These are phyloP conservation scores for Musca vetustissima DNA, from an alignment of 1,140 invertebrate species.

Conservation along the genomic window DNA sequence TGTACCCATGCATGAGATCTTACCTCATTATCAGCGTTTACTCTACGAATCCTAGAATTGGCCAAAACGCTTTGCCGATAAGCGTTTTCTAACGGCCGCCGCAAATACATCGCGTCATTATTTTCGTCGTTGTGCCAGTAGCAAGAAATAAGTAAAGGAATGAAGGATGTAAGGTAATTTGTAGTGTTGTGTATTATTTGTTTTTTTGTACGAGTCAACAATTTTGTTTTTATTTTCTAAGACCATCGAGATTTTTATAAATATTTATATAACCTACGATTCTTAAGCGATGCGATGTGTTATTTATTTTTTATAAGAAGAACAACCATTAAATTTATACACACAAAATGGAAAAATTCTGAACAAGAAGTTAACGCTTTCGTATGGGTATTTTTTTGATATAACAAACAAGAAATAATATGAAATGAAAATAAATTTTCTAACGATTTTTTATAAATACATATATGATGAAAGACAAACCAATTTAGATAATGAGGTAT, in stretches of 20 bases:
- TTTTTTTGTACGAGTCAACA: neutral
- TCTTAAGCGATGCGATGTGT: neutral
- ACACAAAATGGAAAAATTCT: too few species aligned
- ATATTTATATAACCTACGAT: neutral
- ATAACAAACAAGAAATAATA: too few species aligned
- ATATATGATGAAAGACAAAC: too few species aligned
- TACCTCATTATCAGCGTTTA: conserved; percentile 92
- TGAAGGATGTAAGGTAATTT: neutral
- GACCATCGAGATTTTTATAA: neutral
- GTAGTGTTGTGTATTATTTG: too few species aligned
- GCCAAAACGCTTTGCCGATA: conserved; percentile 49
- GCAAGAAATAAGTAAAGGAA: conserved; percentile 39
- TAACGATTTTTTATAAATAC: too few species aligned
- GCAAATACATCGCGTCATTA: conserved; percentile 39
- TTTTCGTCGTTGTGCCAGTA: conserved; percentile 41
- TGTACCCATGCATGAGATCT: conserved; percentile 85
- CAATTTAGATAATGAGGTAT: too few species aligned
- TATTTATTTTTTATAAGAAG: neutral
- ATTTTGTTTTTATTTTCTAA: neutral
- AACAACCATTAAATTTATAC: too few species aligned
- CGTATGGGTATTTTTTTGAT: too few species aligned
- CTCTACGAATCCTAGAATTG: conserved; percentile 76
- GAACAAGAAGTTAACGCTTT: too few species aligned
- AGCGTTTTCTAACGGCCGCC: conserved; percentile 32
- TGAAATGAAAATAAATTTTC: too few species aligned